Evolutionary conservation across 2,888 invertebrate species (phyloP).

Genomic region (Salpingus planirostris): DNA sequence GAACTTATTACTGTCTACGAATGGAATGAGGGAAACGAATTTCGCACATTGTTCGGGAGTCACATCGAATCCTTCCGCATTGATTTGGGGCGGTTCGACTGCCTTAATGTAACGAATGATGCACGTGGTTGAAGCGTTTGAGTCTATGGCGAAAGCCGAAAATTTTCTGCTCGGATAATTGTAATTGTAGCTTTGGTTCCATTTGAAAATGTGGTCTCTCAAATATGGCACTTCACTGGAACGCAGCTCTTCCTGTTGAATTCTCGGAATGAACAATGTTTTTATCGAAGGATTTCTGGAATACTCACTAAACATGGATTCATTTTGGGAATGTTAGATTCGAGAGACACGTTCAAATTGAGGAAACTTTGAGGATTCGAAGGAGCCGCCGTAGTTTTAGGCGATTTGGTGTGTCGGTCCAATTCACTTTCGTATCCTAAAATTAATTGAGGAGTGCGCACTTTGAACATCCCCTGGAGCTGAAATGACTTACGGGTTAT

Average conservation of each 20-base stretch:
- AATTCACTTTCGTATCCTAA: conserved; percentile 54
- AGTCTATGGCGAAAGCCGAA: conserved; percentile 46
- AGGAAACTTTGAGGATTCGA: conserved; percentile 24
- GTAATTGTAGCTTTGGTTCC: conserved; percentile 44
- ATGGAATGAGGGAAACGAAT: conserved; percentile 45
- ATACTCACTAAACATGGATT: conserved; percentile 32
- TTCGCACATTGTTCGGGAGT: conserved; percentile 40
- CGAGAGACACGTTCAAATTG: conserved; percentile 27
- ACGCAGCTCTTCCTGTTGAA: conserved; percentile 41
- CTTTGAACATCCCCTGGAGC: conserved; percentile 76
- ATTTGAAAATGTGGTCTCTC: conserved; percentile 45
- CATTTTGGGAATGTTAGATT: conserved; percentile 33
- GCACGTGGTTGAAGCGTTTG: conserved; percentile 47
- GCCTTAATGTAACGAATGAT: conserved; percentile 45
- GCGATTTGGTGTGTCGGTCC: conserved; percentile 17
- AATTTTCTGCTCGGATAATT: conserved; percentile 47
- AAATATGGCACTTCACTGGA: conserved; percentile 44
- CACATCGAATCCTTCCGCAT: conserved; percentile 36
- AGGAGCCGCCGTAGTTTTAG: conserved; percentile 8
- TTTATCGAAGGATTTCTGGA: too few species aligned
- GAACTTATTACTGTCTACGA: conserved; percentile 37
- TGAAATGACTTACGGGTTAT: too few species aligned
- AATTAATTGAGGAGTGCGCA: conserved; percentile 63
- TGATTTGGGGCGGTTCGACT: conserved; percentile 43
- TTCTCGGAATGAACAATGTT: too few species aligned